phyloP scores from a whole-genome alignment of 1,140 invertebrate genomes.

The Galendromus occidentalis region DNA sequence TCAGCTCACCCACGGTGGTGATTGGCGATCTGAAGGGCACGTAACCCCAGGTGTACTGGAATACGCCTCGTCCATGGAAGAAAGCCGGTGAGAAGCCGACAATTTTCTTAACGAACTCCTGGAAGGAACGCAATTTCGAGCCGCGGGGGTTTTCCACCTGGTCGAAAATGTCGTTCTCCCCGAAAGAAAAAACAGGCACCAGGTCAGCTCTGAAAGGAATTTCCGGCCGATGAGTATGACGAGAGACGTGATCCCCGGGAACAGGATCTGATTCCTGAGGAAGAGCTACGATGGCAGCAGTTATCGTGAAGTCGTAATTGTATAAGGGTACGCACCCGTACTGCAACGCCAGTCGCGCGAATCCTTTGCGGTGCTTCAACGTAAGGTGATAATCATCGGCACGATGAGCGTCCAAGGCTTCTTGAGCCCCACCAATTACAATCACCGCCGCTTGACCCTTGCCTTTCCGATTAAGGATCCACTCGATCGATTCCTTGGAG shows the following conservation, averaged over 20 bases:
- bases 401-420: slow-evolving; percentile 37
- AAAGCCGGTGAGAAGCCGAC: slow-evolving; percentile 57
- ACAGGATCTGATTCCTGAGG: too few species aligned
- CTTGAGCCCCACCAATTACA: slow-evolving; percentile 59
- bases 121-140: slow-evolving; percentile 42
- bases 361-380: slow-evolving; percentile 49
- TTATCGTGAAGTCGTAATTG: too few species aligned
- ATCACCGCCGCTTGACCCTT: slow-evolving; percentile 43
- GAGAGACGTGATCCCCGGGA: too few species aligned
- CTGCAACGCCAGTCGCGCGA: slow-evolving; percentile 51
- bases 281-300: too few species aligned
- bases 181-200: slow-evolving; percentile 74
- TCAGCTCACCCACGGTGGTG: slow-evolving; percentile 61
- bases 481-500: slow-evolving; percentile 28
- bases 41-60: slow-evolving; percentile 69
- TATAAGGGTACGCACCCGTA: slow-evolving; percentile 48
- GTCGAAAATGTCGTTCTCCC: slow-evolving; percentile 67
- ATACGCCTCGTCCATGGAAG: slow-evolving; percentile 59
- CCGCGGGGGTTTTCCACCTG: slow-evolving; percentile 50
- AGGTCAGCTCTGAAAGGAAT: slow-evolving; percentile 41
- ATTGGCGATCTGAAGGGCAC: slow-evolving; percentile 55
- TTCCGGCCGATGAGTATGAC: too few species aligned
- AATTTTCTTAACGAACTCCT: slow-evolving; percentile 42
- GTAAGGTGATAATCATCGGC: slow-evolving; percentile 43
- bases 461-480: slow-evolving; percentile 27